These are phyloP conservation scores for Elgaria multicarinata DNA, from an alignment of 2,113 vertebrate species.

Conservation along the genomic window DNA sequence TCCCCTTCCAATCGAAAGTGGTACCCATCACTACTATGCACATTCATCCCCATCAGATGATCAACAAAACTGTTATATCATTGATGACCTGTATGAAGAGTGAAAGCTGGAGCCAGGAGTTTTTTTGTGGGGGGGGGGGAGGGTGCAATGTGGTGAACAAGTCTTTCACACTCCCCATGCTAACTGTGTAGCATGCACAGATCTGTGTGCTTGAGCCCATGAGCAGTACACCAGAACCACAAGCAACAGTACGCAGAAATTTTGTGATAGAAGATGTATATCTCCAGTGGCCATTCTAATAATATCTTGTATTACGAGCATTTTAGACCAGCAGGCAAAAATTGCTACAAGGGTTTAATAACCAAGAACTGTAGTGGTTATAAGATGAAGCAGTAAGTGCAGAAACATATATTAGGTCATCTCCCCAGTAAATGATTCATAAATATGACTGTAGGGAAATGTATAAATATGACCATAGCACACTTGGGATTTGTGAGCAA, in stretches of 20 bases:
- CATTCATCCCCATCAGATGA: not conserved
- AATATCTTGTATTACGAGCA: not conserved
- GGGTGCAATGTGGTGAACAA: too few species aligned
- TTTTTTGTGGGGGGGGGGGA: too few species aligned
- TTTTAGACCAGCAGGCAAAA: not conserved
- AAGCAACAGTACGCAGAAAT: not conserved
- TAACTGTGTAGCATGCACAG: not conserved
- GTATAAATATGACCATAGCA: not conserved
- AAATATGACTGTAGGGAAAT: not conserved
- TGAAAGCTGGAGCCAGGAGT: not conserved
- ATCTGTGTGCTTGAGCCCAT: too few species aligned
- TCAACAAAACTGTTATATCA: not conserved
- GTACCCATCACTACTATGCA: too few species aligned
- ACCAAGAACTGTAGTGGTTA: not conserved
- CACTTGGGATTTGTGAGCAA: not conserved
- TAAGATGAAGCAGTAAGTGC: not conserved
- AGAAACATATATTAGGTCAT: not conserved
- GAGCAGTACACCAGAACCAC: not conserved
- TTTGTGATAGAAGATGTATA: fast-evolving
- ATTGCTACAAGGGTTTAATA: not conserved
- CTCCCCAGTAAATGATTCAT: not conserved
- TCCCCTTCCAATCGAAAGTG: too few species aligned
- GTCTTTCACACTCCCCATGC: not conserved
- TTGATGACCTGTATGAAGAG: not conserved
- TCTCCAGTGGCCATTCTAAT: not conserved